phyloP scores from a whole-genome alignment of 1,140 invertebrate genomes.

The Pararge aegeria region DNA sequence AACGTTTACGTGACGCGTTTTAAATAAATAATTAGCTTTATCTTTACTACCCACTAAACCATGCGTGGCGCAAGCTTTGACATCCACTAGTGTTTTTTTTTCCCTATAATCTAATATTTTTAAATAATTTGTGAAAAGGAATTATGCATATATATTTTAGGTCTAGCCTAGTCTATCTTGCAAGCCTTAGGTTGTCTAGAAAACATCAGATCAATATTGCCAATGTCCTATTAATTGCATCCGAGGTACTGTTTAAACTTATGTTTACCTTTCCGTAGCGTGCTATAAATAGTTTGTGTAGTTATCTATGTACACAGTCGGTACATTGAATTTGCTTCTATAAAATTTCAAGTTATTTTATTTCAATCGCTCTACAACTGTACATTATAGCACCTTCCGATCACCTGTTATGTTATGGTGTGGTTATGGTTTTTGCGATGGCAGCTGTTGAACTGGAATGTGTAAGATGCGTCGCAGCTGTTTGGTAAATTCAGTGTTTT shows the following conservation, averaged over 20 bases:
- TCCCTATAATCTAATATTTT: too few relatives aligned
- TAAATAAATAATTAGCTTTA: constrained; percentile 32
- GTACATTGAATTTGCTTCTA: constrained; percentile 22
- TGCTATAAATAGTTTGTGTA: too few relatives aligned
- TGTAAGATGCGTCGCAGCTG: constrained; percentile 28
- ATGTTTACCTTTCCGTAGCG: too few relatives aligned
- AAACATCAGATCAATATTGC: too few relatives aligned
- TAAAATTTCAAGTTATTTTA: not conserved
- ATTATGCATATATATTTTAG: too few relatives aligned
- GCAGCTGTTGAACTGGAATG: constrained; percentile 21
- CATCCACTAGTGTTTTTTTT: too few relatives aligned
- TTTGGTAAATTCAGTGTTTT: constrained; percentile 26
- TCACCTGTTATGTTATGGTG: constrained; percentile 13
- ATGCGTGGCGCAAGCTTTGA: not conserved
- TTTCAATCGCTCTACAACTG: constrained; percentile 28
- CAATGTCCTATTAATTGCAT: too few relatives aligned
- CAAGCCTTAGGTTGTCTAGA: too few relatives aligned
- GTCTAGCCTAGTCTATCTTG: too few relatives aligned
- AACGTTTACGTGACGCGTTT: constrained; percentile 33
- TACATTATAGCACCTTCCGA: constrained; percentile 29
- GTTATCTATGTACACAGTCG: too few relatives aligned
- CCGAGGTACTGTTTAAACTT: too few relatives aligned
- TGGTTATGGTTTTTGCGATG: constrained; percentile 27
- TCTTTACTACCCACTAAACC: constrained; percentile 20
- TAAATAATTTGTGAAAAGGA: too few relatives aligned